A percentile compares a stretch with the other conserved stretches of the same genome.
These are phyloP conservation scores for Cynocephalus volans DNA, from an alignment of 2,113 vertebrate genomes.

Conservation along the genomic window DNA sequence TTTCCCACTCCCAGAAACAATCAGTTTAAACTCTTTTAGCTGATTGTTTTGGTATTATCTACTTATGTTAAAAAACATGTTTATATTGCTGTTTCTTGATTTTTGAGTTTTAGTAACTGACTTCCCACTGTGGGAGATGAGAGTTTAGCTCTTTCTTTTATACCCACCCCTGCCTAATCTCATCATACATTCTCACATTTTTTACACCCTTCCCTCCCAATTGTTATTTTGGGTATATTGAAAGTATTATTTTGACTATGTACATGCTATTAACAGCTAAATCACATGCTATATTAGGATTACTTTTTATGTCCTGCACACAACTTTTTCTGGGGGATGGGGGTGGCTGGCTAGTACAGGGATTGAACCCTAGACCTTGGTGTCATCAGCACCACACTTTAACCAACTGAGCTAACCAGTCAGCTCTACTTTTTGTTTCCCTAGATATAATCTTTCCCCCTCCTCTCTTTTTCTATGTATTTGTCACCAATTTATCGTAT, in stretches of 20 bases:
- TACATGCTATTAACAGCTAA: not conserved
- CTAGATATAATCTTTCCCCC: not conserved
- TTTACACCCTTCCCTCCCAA: not conserved
- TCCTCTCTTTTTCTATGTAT: not conserved
- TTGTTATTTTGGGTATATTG: not conserved
- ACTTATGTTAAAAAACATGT: not conserved
- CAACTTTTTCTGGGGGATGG: no score
- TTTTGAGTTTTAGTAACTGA: not conserved
- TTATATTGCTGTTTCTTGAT: not conserved
- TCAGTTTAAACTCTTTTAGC: not conserved
- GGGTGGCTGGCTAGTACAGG: no score
- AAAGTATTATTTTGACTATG: not conserved
- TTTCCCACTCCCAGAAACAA: not conserved
- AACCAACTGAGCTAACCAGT: no score
- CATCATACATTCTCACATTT: not conserved
- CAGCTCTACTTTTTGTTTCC: not conserved
- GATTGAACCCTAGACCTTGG: no score
- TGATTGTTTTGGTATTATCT: not conserved
- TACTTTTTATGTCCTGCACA: not conserved
- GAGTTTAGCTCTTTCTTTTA: not conserved
- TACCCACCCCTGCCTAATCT: not conserved
- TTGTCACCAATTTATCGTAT: not conserved
- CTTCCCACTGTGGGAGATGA: not conserved
- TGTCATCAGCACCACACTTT: no score
- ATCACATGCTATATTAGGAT: not conserved